phyloP scores from a whole-genome alignment of 2,797 vertebrate genomes.

The Antrozous pallidus region DNA sequence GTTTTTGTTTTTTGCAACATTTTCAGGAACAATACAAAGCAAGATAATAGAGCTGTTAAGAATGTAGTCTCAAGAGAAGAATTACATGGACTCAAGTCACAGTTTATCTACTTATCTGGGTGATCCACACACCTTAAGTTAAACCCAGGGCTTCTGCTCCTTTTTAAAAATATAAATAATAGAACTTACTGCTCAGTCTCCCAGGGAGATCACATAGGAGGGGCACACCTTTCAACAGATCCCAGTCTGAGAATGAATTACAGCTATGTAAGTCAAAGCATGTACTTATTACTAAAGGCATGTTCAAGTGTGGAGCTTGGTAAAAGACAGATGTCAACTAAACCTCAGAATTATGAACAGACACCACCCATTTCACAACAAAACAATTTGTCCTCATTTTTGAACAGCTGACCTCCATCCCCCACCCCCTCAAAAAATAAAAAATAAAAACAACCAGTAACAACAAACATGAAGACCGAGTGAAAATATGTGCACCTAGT shows the following conservation, averaged over 20 bases:
- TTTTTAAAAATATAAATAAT: not conserved
- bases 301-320: not conserved
- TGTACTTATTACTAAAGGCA: not conserved
- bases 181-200: not conserved
- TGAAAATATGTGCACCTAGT: not conserved
- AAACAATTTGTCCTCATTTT: not conserved
- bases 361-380: not conserved
- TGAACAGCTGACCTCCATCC: not conserved
- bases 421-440: too few species aligned
- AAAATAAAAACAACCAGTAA: too few species aligned
- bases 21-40: not conserved
- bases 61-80: not conserved
- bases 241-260: not conserved
- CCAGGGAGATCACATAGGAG: not conserved
- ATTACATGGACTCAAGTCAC: not conserved
- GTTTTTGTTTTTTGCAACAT: not conserved
- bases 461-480: not conserved
- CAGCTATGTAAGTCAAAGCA: not conserved
- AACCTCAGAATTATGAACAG: not conserved
- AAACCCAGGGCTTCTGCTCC: not conserved
- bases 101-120: not conserved
- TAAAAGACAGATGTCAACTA: not conserved
- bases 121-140: not conserved
- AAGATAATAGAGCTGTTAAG: not conserved
- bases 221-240: not conserved